Conservation (phyloP, 2,888 invertebrate species). For the Cryptocephalus primarius region DNA sequence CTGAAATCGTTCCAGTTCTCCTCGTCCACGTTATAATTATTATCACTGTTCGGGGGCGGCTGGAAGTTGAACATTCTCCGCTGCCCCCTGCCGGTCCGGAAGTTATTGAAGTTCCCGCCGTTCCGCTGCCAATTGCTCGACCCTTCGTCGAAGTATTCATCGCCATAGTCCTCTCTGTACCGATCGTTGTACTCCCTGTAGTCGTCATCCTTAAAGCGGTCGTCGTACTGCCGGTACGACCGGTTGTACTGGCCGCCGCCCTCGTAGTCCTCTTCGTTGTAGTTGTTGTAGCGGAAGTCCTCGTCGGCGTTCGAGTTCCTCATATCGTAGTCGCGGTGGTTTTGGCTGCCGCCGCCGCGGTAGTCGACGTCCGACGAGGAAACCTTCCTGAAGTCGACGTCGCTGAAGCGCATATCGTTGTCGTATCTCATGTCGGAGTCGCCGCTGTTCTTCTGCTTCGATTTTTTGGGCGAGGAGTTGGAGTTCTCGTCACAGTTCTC, state of each 20-base stretch:
- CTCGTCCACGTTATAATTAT: constrained; percentile 1
- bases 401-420: constrained; percentile 25
- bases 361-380: constrained; percentile 13
- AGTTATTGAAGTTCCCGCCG: constrained; percentile 27
- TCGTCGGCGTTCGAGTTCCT: constrained; percentile 22
- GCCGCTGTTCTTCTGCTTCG: constrained; percentile 4
- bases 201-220: constrained; percentile 21
- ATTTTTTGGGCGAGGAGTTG: constrained; percentile 4
- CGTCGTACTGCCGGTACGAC: constrained; percentile 15
- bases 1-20: background rate
- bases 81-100: constrained; percentile 5
- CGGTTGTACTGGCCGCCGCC: constrained; percentile 16
- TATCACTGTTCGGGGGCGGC: constrained; percentile 2
- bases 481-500: constrained; percentile 18
- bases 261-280: constrained; percentile 23
- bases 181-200: background rate
- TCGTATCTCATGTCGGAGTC: constrained; percentile 20
- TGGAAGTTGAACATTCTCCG: too few species aligned
- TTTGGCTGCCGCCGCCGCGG: constrained; percentile 22
- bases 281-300: constrained; percentile 23
- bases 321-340: constrained; percentile 25
- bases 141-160: constrained; percentile 31
- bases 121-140: constrained; percentile 34
- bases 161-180: constrained; percentile 18
- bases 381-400: constrained; percentile 20